phyloP scores from a whole-genome alignment of 37 sponge, comb jelly and placozoan species.

The Halisarca cf. caerulea region DNA sequence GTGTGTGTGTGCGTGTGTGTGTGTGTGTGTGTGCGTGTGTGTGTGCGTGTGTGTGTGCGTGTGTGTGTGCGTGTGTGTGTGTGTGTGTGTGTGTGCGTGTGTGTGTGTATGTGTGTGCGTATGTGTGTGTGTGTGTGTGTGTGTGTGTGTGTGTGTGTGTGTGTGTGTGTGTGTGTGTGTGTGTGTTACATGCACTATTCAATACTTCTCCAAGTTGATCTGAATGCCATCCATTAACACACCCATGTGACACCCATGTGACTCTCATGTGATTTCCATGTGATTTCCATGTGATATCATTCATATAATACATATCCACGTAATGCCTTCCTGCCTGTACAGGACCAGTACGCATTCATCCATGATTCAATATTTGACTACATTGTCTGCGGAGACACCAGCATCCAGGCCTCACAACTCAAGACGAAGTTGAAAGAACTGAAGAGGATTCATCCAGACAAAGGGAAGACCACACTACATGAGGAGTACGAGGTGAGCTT shows the following conservation, averaged over 20 bases:
- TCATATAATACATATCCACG: neutral
- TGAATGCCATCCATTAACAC: too few relatives aligned
- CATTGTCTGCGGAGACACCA: slow-evolving; percentile 28
- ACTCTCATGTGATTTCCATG: too few relatives aligned
- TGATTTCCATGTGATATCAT: too few relatives aligned
- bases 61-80: too few relatives aligned
- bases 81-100: neutral
- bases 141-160: too few relatives aligned
- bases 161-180: too few relatives aligned
- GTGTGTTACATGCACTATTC: too few relatives aligned
- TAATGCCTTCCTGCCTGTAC: neutral
- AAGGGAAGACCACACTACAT: neutral
- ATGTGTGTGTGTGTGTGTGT: neutral
- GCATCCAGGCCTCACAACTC: slow-evolving; percentile 1
- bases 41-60: too few relatives aligned
- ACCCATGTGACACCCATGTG: too few relatives aligned
- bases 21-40: too few relatives aligned
- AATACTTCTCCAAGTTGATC: too few relatives aligned
- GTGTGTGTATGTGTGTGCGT: neutral
- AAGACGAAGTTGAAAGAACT: neutral
- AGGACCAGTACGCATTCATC: slow-evolving; percentile 26
- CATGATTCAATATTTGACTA: slow-evolving; percentile 25
- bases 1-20: too few relatives aligned
- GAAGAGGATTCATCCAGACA: neutral
- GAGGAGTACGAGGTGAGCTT: neutral